These are phyloP conservation scores for Salarias fasciatus DNA, from an alignment of 2,797 vertebrate genomes.

Conservation along the genomic window DNA sequence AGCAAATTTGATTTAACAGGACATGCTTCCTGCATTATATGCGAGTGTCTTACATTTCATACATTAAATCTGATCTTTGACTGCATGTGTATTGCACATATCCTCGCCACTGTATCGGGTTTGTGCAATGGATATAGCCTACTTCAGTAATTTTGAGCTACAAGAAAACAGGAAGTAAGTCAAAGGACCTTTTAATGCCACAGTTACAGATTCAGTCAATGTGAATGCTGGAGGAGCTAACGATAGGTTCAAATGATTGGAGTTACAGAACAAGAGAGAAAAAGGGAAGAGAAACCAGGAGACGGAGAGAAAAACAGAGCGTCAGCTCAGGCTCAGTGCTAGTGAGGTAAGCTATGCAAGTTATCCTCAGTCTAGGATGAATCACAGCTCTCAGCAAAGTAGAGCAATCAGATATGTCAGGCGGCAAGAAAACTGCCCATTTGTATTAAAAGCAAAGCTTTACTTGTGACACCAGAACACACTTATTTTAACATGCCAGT, in stretches of 20 bases:
- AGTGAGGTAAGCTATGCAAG: slow-evolving; percentile 62
- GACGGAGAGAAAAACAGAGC: neutral
- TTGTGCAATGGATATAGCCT: neutral
- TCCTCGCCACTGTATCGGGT: slow-evolving; percentile 6
- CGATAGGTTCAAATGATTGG: slow-evolving; percentile 34
- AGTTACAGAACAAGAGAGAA: slow-evolving; percentile 24
- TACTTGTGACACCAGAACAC: slow-evolving; percentile 54
- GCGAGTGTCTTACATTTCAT: slow-evolving; percentile 5
- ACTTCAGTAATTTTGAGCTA: slow-evolving; percentile 13
- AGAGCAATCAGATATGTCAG: slow-evolving; percentile 78
- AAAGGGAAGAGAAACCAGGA: slow-evolving; percentile 9
- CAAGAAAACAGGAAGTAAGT: slow-evolving; percentile 31
- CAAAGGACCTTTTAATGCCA: slow-evolving; percentile 34
- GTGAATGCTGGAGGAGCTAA: slow-evolving; percentile 27
- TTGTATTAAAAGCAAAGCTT: slow-evolving; percentile 74
- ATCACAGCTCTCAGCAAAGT: slow-evolving; percentile 77
- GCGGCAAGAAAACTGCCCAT: slow-evolving; percentile 67
- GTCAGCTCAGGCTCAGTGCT: slow-evolving; percentile 38
- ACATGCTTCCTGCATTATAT: neutral
- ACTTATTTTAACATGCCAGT: slow-evolving; percentile 56
- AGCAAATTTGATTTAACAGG: neutral
- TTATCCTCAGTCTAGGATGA: slow-evolving; percentile 72
- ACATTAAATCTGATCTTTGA: neutral
- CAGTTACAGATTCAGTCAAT: slow-evolving; percentile 34
- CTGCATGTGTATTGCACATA: neutral